Conservation (phyloP, 2,113 vertebrate species). For the Dermatemys mawii region DNA sequence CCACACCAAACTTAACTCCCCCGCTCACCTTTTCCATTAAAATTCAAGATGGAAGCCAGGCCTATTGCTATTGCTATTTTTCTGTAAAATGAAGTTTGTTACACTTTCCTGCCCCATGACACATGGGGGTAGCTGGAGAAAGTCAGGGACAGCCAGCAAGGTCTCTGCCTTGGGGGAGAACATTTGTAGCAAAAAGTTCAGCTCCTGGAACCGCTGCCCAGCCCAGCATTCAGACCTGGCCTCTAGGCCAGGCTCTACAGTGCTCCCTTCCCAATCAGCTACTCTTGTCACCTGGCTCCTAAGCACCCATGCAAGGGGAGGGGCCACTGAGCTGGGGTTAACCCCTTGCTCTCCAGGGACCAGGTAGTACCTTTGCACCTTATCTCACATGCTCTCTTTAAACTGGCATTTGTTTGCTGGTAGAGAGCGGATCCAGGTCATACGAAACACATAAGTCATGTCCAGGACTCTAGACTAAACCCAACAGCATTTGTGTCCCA, state of each 20-base stretch:
- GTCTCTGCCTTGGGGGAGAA: background rate
- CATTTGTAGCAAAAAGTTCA: background rate
- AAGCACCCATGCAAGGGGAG: background rate
- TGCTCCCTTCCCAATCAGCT: background rate
- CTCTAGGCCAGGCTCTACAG: background rate
- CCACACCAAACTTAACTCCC: background rate
- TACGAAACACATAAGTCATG: fast-evolving
- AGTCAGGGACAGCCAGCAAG: background rate
- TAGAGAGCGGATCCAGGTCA: background rate
- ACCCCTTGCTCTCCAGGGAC: fast-evolving
- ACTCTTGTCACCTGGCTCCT: background rate
- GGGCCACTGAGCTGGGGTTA: background rate
- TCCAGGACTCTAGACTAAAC: background rate
- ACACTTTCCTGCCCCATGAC: background rate
- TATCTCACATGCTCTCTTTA: background rate
- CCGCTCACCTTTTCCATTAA: background rate
- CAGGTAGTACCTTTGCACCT: background rate
- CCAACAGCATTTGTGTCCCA: fast-evolving
- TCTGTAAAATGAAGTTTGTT: background rate
- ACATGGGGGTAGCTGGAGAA: background rate
- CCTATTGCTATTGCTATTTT: background rate
- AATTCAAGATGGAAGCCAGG: background rate
- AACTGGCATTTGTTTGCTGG: background rate
- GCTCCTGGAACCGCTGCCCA: background rate
- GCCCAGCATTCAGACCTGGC: fast-evolving